phyloP scores from a whole-genome alignment of 2,888 invertebrate genomes.

The Phyllotreta cruciferae region DNA sequence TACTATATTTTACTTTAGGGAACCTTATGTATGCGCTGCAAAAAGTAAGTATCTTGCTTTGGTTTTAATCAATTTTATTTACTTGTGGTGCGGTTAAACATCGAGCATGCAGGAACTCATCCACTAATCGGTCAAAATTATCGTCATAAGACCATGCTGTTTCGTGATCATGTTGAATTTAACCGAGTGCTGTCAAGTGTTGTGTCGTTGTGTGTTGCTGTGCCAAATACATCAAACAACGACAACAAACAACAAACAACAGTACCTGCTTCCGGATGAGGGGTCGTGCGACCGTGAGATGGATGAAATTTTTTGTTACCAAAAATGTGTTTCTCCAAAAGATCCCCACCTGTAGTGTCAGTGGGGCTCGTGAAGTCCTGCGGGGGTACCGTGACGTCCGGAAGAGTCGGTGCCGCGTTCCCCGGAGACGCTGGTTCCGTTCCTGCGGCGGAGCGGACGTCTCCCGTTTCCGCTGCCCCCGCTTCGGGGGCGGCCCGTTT shows the following conservation, averaged over 20 bases:
- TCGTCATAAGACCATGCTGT: too few species aligned
- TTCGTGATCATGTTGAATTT: too few species aligned
- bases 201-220: constrained; percentile 17
- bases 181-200: constrained; percentile 11
- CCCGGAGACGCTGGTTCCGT: not conserved
- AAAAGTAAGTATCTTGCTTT: too few species aligned
- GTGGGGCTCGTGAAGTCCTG: constrained; percentile 13
- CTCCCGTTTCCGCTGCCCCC: not conserved
- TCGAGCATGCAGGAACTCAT: too few species aligned
- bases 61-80: too few species aligned
- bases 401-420: not conserved
- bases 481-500: constrained; percentile 25
- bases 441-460: constrained; percentile 1
- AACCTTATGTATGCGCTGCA: too few species aligned
- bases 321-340: constrained; percentile 43
- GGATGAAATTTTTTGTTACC: constrained; percentile 49
- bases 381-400: constrained; percentile 10
- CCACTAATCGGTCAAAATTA: too few species aligned
- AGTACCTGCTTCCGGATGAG: constrained; percentile 47
- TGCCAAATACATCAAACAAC: constrained; percentile 18
- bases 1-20: too few species aligned
- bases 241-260: constrained; percentile 32
- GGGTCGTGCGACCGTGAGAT: constrained; percentile 47
- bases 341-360: constrained; percentile 35
- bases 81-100: too few species aligned